Evolutionary conservation across 1,140 invertebrate genomes (phyloP).

Genomic region (Heliconius hermathena): DNA sequence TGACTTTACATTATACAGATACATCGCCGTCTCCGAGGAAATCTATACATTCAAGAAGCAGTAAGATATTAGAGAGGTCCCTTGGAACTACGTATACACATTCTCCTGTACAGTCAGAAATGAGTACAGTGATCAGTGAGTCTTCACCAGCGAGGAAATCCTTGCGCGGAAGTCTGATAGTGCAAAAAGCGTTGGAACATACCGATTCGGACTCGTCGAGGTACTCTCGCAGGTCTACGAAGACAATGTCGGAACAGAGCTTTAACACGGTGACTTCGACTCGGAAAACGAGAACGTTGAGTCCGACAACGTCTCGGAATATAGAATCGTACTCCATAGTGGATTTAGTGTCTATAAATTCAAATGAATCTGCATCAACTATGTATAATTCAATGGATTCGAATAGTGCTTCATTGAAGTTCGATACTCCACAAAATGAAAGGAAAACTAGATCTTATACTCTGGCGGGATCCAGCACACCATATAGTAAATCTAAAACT

Average conservation of each 20-base stretch:
- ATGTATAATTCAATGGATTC: conserved; percentile 57
- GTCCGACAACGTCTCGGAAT: conserved; percentile 41
- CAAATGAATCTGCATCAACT: conserved; percentile 45
- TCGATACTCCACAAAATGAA: conserved; percentile 42
- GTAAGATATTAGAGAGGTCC: conserved; percentile 52
- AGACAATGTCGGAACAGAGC: conserved; percentile 38
- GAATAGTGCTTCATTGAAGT: conserved; percentile 26
- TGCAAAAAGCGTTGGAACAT: conserved; percentile 50
- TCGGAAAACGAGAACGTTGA: conserved; percentile 39
- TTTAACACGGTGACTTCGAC: conserved; percentile 38
- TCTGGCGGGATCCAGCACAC: no score
- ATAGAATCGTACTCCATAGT: conserved; percentile 67
- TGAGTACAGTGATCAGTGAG: background rate
- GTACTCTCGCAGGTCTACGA: conserved; percentile 29
- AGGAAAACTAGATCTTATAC: no score
- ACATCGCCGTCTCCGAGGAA: conserved; percentile 49
- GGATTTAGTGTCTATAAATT: conserved; percentile 63
- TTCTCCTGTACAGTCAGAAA: background rate
- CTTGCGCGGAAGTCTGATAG: conserved; percentile 49
- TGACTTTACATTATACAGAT: conserved; percentile 57
- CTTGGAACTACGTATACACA: conserved; percentile 39
- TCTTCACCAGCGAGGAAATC: conserved; percentile 49
- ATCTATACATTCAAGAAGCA: conserved; percentile 52
- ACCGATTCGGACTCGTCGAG: conserved; percentile 15
- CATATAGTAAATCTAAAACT: no score